Evolutionary conservation across 1,140 invertebrate species (phyloP), one percentile per base, ranked within the genome.

Genomic region (Pararge aegeria): DNA sequence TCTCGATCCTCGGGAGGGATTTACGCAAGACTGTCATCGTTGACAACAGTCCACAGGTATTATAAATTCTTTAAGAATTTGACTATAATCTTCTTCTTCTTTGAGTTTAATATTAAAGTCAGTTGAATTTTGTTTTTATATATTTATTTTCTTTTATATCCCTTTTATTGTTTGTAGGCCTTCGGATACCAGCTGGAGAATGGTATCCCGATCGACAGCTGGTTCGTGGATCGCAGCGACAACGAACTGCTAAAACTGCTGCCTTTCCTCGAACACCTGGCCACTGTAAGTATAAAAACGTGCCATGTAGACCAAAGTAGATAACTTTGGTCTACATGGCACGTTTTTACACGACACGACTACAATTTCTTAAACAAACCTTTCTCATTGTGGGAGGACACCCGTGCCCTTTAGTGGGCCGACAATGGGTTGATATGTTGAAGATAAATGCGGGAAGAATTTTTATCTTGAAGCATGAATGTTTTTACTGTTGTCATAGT

Each of bases 161-260:
- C 2, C 2, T 37, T 2, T 13, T 37, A 13, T 2, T 37, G n/a
- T 37, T 46, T 46, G 16, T 85, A 87, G 93, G 94, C 86, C 2
- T 90, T 89, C 42, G 89, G 90, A 5, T 90, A 91, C 37, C 91
- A 98, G 94, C 85, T 98, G 60, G 97, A 98, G 90, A 99, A 99
- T 91, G 98, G 98, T 29, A 99, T 99, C 68, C 97, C 98, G 0
- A 99, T 99, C 76, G 96, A 98, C 90, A 98, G 97, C 87, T 99
- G 98, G 98, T 99, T 98, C 90, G 94, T 96, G 34, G 97, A 99
- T 90, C 93, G 94, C 73, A 93, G 93, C 59, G 98, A 99, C 89
- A 93, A 93, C 24, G 98, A 99, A 83, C 90, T 99, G 20, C 93
- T 98, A 75, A 98, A 98, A 83, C 82, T 99, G 48, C 90, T 99